Base-by-base conservation (phyloP, 2,888 invertebrate genomes). In the Schizotus pectinicornis region DNA sequence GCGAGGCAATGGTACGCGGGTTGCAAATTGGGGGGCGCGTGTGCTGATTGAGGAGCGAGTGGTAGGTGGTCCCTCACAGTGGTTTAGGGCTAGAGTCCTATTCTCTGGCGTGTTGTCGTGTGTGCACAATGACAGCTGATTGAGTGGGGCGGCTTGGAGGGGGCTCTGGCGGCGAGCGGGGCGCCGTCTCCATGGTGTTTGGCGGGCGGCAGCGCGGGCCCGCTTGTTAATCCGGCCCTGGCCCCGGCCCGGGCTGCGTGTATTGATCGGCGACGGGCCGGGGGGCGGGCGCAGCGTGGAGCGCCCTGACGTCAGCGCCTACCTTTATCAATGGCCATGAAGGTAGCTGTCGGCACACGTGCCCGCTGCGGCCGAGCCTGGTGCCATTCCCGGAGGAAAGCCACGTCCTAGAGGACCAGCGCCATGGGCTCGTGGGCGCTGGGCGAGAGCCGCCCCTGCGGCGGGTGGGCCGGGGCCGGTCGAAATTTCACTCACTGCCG, bases 301-400 rank as follows among this genome's bases (percentile, higher is more conserved):
- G 46, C 52, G 59, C 65, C 57, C 67, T 74, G 73, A 75, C 74
- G 73, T 74, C 73, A 74, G 64, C 59, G 60, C 64, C 68, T 77
- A 76, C 79, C 78, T 79, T 79, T 77, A 77, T 78, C 78, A 79
- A 78, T 79, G 78, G 78, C 79, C 79, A 79, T 79, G 77, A 74
- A 78, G 75, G 74, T 74, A 75, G 75, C 71, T 70, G 73, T 68
- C 69, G 75, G 75, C 76, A 77, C 77, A 76, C 74, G 77, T 78
- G 78, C 77, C 76, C 73, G 73, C 72, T 72, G 73, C 73, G 70
- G 71, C 71, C 68, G 67, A 65, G 66, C 72, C 67, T 63, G 61
- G 66, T 61, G 67, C 71, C 70, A 71, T 71, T 63, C 59, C 66
- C 65, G 62, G 57, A 56, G 60, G 8, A 34, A 36, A 30, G 35